Conservation (phyloP, 92 coral and sea anemone species). For the Muricea muricata region DNA sequence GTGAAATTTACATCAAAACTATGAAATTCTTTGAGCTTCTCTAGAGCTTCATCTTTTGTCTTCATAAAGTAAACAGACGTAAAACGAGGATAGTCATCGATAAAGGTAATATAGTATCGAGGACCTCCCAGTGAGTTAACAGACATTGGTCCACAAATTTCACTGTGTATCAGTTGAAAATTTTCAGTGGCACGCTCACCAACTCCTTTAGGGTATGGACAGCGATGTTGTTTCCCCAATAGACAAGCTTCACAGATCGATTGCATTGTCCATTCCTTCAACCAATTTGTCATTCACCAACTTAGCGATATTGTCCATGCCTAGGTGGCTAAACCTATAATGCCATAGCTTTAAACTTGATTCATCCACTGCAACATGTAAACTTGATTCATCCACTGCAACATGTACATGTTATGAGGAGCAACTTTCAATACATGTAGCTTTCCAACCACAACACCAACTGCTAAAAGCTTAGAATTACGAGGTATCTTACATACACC, state of each 20-base stretch:
- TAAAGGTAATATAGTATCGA: conserved; percentile 46
- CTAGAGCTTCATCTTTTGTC: conserved; percentile 42
- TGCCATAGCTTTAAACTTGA: no score
- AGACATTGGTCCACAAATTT: conserved; percentile 57
- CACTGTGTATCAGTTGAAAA: conserved; percentile 48
- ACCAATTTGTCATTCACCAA: no score
- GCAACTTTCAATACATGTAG: no score
- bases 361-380: no score
- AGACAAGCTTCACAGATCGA: not conserved
- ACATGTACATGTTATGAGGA: no score
- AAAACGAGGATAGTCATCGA: conserved; percentile 41
- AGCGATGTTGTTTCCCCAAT: not conserved
- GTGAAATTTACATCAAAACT: conserved; percentile 23
- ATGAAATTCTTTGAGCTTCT: conserved; percentile 58
- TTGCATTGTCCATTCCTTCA: no score
- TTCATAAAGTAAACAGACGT: conserved; percentile 53
- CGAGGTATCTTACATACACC: no score
- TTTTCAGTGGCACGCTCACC: conserved; percentile 11
- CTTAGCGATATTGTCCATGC: no score
- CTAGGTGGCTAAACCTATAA: no score
- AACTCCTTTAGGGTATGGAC: not conserved
- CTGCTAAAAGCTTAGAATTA: no score
- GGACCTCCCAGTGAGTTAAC: conserved; percentile 55
- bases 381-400: no score
- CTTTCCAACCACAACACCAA: no score